Base-by-base conservation (phyloP, 2,113 vertebrate genomes). In the Channa argus region DNA sequence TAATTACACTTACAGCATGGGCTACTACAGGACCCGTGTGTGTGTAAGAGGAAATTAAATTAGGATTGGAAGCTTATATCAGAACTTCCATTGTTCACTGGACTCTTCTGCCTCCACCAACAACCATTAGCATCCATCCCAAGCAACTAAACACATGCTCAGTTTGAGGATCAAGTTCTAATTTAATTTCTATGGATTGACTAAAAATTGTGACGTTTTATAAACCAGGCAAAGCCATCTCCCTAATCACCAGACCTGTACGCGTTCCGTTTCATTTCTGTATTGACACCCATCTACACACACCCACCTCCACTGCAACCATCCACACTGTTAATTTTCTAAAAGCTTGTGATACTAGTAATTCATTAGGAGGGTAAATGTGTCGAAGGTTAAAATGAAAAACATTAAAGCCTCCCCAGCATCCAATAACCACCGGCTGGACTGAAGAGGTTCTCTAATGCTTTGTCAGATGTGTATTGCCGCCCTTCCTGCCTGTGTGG, bases 291-390 rank as follows among this genome's bases (percentile, higher is more conserved):
- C 56, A n/a, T 38, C 47, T 59, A 14, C 53, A 24, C 56, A 53
- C 66, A 3, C 38, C 73, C 72, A 46, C 45, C 44, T 64, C 61
- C 80, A 62, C 77, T 81, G 55, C 41, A 73, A 11, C 46, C 0
- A 49, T 37, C 12, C 36, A 39, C 38, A 51, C n/a, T 5, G 65
- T 41, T 83, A 37, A 63, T 71, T 78, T 55, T 72, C 43, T 44
- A 34, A 68, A 52, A 68, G 46, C 69, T 46, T 41, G 6, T 51
- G 56, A 86, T 58, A 43, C 54, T 39, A 39, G 45, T 38, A 46
- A 63, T 80, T 80, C 52, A 86, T 72, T 65, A 72, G 50, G 7
- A 1, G 8, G 38, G 11, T 45, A 51, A 64, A 82, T 8, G 5
- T 51, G 79, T 77, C 61, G 15, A n/a, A 49, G 0, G 38, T 14